Conservation (phyloP, 2,797 vertebrate genomes). For the Taenioides sp. region DNA sequence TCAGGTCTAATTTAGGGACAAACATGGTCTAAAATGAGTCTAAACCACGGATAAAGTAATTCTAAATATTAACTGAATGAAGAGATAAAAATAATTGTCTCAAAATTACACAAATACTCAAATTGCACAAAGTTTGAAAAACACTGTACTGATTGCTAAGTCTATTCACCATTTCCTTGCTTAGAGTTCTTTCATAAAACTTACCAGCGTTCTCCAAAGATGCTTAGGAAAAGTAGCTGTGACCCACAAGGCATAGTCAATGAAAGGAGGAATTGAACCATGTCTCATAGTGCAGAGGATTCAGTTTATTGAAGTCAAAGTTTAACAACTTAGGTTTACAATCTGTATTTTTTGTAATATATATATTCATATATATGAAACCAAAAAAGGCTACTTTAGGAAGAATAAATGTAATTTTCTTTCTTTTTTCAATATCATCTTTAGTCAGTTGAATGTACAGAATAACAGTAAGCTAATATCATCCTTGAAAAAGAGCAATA, state of each 20-base stretch:
- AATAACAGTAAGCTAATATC: slow-evolving; percentile 90
- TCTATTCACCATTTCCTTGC: no score
- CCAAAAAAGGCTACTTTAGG: slow-evolving; percentile 88
- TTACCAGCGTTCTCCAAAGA: no score
- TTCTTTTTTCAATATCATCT: slow-evolving; percentile 80
- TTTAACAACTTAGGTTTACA: slow-evolving; percentile 84
- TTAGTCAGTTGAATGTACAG: slow-evolving; percentile 87
- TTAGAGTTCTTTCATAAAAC: no score
- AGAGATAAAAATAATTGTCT: no score
- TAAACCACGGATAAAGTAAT: no score
- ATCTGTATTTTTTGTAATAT: slow-evolving; percentile 82
- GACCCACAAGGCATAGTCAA: background rate
- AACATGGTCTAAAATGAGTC: no score
- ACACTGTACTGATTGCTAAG: no score
- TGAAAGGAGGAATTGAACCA: slow-evolving; percentile 38
- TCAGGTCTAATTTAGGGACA: no score
- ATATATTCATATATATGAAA: slow-evolving; percentile 85
- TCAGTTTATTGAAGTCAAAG: slow-evolving; percentile 91
- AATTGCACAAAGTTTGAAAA: no score
- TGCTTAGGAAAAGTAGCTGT: no score
- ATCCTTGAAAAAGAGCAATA: slow-evolving; percentile 93
- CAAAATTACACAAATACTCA: no score
- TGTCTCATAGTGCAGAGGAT: slow-evolving; percentile 85
- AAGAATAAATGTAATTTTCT: slow-evolving; percentile 89
- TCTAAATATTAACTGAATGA: no score